A percentile compares a stretch with the other conserved stretches of the same genome.
Evolutionary conservation across 2,888 invertebrate genomes (phyloP).

Genomic region (Noctua pronuba): DNA sequence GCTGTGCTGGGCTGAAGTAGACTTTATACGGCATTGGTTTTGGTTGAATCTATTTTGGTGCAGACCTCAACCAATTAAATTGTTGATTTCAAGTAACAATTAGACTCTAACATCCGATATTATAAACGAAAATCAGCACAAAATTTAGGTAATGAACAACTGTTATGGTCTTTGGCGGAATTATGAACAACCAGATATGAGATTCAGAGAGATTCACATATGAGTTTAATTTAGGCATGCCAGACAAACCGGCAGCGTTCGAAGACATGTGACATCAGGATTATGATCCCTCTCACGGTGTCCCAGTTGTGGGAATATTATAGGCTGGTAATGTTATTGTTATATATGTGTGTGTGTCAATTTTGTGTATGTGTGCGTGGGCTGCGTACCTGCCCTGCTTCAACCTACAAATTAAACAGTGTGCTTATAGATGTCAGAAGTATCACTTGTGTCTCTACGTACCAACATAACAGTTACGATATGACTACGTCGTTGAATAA

Average conservation of each 20-base stretch:
- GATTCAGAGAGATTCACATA: too few species aligned
- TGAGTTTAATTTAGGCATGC: background rate
- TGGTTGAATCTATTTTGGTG: background rate
- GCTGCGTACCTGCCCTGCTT: too few species aligned
- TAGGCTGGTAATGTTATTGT: background rate
- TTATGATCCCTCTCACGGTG: background rate
- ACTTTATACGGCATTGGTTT: background rate
- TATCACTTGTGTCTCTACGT: too few species aligned
- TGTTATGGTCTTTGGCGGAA: background rate
- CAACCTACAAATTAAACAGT: too few species aligned
- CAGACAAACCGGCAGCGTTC: background rate
- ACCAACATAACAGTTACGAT: background rate
- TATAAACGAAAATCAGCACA: background rate
- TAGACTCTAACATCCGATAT: background rate
- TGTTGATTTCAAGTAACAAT: background rate
- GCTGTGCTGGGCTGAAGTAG: too few species aligned
- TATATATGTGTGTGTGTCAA: too few species aligned
- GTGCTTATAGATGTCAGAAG: too few species aligned
- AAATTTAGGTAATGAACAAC: background rate
- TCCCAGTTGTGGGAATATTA: background rate
- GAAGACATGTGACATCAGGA: background rate
- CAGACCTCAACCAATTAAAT: background rate
- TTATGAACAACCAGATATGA: background rate
- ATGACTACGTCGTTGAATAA: background rate
- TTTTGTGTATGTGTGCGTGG: too few species aligned